Evolutionary conservation across 2,113 vertebrate species (phyloP), one percentile per base, ranked within the genome.

Genomic region (Calypte anna): DNA sequence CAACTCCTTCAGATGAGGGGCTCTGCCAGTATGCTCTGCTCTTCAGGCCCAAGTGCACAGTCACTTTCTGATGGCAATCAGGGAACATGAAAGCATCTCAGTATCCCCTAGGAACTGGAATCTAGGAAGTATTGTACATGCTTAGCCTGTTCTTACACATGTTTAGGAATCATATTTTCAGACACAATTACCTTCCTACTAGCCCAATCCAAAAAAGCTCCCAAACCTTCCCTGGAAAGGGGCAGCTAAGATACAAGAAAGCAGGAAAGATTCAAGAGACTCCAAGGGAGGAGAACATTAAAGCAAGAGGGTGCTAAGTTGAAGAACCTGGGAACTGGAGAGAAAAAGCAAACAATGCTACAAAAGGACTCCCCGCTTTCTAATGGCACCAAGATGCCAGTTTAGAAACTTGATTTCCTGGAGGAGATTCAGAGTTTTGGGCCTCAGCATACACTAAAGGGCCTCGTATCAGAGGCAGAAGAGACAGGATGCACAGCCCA

Each of bases 11-110:
- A n/a, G 28, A 31, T 16, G 44, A 44, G 14, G 20, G 21, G 16
- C 28, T 68, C 53, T 62, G 58, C 7, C 82, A 79, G 50, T 3
- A 7, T 3, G 36, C 40, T 66, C 30, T 68, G 14, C 31, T 46
- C 61, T 78, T 84, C 66, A 57, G 31, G 61, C 15, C 10, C 61
- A 64, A 53, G 40, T 14, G 36, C 11, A 33, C 0, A 10, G 15
- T 25, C 1, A 0, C 4, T 0, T 36, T 63, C 28, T 0, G 0
- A 8, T 43, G 82, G 67, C 61, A 62, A 31, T 5, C 24, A 7
- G 31, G 23, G 44, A 84, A 68, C 1, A 0, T 1, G 3, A 21
- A 51, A 69, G 72, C 15, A 31, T 40, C 46, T 36, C 44, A 30
- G 17, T 24, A 72, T 16, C 14, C 40, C 16, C 22, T 16, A 21